Evolutionary conservation across 1,140 invertebrate species (phyloP), one percentile per base, ranked within the genome.

Genomic region (Achroia grisella): DNA sequence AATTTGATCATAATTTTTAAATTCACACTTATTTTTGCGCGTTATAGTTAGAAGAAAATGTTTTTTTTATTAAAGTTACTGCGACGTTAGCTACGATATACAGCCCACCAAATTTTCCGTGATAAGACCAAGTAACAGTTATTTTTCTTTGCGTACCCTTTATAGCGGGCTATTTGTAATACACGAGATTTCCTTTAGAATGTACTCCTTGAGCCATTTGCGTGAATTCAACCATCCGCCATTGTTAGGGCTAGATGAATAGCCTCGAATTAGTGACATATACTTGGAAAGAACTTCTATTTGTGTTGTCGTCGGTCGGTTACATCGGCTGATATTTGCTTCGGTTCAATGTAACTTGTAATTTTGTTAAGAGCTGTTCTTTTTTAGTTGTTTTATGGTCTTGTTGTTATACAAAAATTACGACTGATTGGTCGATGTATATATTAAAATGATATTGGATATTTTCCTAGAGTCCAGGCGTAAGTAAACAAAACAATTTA

Each of bases 161-260:
- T 54, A 54, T 54, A 36, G 33, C 49, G 8, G 9, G 41, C 42
- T 28, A 54, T 54, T 54, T 54, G 52, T 54, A 48, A 54, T 48
- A 54, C 52, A 48, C 32, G 33, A 30, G 44, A 42, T 52, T 54
- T 53, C 45, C 52, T 48, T 48, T 48, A 42, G 37, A 48, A 45
- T 35, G 37, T 37, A 45, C 42, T 41, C 39, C 31, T 53, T 29
- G 29, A 40, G 42, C 36, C 46, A 48, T 48, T 48, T 54, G 52
- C 39, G 50, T 37, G 44, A 43, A 47, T 43, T 52, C 50, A 46
- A 52, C 44, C 39, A 35, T 47, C 43, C 39, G 39, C 51, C 42
- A 48, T 48, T 48, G 52, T 54, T 53, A 48, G 27, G 43, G 8
- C 32, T 40, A 48, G 41, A 54, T 48, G 42, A 54, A 54, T 54